Base-by-base conservation (phyloP, 1,140 invertebrate genomes). In the Camponotus floridanus region DNA sequence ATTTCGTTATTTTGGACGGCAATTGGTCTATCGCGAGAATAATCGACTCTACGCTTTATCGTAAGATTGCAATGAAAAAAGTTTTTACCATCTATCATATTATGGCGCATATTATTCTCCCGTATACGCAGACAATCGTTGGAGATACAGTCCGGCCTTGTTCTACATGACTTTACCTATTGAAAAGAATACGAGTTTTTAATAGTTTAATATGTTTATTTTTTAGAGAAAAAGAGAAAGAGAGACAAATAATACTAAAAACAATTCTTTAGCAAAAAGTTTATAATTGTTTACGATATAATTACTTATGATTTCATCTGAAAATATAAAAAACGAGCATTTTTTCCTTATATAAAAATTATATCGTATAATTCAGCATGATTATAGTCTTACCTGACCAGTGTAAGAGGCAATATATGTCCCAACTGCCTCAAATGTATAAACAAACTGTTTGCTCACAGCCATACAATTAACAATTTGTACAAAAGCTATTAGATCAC, bases 371-470 rank as follows among this genome's bases (percentile, higher is more conserved):
- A 59, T 42, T 13, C 42, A 4, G 11, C 51, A 5, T 78, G 15
- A 26, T 9, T 8, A 26, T 55, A 68, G 9, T 73, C 26, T 83
- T 83, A 83, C 79, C 68, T 1, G 51, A 13, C 67, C 62, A 55
- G 18, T 78, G 3, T 64, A 85, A 33, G 7, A 11, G 31, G 31
- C 33, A 61, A 48, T 33, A 15, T 36, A 8, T 9, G 33, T 13
- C 0, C 84, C 85, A 7, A 42, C 76, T 6, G 93, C 57, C 79
- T 91, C 79, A 18, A 94, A 65, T 55, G 81, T 64, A 55, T 92
- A 93, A 0, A n/a, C 64, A 80, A 93, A 94, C 33, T 89, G 36
- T 18, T 90, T 90, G 1, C 87, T 89, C 2, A 90, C 61, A 5
- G 33, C 45, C 11, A 51, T 78, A 0, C 84, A 90, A 68, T 92